Evolutionary conservation across 2,888 invertebrate genomes (phyloP).

Genomic region (Halictus ligatus): DNA sequence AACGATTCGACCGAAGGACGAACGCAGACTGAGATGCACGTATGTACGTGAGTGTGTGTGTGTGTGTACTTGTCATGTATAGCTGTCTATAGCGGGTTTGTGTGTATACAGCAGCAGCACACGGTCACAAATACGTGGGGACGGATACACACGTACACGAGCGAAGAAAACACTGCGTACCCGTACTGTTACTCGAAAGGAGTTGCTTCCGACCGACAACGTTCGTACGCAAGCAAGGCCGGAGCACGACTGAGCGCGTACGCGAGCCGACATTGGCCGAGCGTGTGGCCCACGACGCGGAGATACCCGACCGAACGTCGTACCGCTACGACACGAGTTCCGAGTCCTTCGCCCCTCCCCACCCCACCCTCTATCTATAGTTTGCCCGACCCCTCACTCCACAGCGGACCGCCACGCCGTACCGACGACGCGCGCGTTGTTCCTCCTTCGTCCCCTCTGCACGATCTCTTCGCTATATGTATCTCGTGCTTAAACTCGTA

Average conservation of each 20-base stretch:
- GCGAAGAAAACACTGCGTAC: constrained; percentile 43
- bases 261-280: constrained; percentile 70
- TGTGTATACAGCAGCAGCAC: neutral
- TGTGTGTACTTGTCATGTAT: neutral
- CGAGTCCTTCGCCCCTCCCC: constrained; percentile 67
- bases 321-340: constrained; percentile 75
- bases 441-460: constrained; percentile 37
- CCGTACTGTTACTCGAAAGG: neutral
- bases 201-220: constrained; percentile 23
- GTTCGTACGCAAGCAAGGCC: constrained; percentile 71
- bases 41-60: neutral
- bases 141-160: constrained; percentile 9
- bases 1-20: constrained; percentile 17
- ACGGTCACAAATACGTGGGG: constrained; percentile 7
- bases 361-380: constrained; percentile 25
- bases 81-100: neutral
- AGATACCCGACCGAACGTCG: constrained; percentile 73
- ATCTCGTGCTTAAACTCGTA: constrained; percentile 59
- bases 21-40: neutral
- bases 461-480: constrained; percentile 8
- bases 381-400: constrained; percentile 20
- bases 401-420: constrained; percentile 14
- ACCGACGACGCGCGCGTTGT: neutral
- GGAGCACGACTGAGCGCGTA: constrained; percentile 77
- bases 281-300: constrained; percentile 68